Evolutionary conservation across 2,797 vertebrate genomes (phyloP), one percentile per base, ranked within the genome.

Genomic region (Molossus molossus): DNA sequence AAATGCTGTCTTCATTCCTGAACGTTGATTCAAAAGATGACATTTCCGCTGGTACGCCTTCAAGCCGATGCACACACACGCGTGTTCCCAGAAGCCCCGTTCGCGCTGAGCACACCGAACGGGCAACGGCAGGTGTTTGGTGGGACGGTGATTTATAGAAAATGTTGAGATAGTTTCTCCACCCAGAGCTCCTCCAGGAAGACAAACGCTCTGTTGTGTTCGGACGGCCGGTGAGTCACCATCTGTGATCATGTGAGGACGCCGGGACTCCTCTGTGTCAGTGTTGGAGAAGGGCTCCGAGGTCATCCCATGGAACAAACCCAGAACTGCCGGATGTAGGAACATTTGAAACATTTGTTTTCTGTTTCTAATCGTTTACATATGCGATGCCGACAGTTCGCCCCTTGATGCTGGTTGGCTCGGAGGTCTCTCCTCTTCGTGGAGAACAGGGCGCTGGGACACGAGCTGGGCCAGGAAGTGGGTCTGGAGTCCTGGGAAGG

Each of bases 51-150:
- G 4, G 45, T 65, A 53, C 81, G 9, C 33, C 58, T 73, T 73
- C 50, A 50, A 81, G 86, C 27, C 25, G 21, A 29, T 11, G 11
- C 23, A 21, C 1, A 0, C 0, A 1, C n/a, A 4, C 0, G 1
- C 0, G 0, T 18, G 64, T 57, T 60, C 29, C 0, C 4, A n/a
- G 50, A 48, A 73, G 5, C 21, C 0, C 48, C 0, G 4, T 23
- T 6, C n/a, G 37, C 17, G 14, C 7, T 23, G 29, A 20, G 14
- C 3, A 13, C 0, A 29, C 2, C 37, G 5, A 27, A 3, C 0
- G 7, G 9, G 5, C 50, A 18, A 65, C 60, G 27, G 65, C 48
- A 21, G 48, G 4, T 23, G 0, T 58, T 6, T 8, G 20, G 1
- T 11, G 6, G 73, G 58, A 18, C 27, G 25, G 27, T 48, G 11